phyloP scores from a whole-genome alignment of 2,888 invertebrate genomes.

The Cybosia mesomella region DNA sequence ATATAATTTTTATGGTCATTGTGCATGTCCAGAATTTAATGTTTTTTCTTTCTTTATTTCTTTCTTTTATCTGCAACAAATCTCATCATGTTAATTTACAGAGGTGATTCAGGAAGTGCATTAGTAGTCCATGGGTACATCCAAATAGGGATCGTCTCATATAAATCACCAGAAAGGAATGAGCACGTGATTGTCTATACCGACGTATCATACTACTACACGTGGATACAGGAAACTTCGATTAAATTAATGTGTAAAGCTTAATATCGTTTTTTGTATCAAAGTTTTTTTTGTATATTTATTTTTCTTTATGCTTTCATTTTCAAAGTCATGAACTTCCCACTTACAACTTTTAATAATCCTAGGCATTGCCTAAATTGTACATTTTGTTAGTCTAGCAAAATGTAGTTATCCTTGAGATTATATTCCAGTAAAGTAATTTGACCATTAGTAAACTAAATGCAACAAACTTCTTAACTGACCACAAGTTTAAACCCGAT shows the following conservation, averaged over 20 bases:
- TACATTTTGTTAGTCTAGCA: too few relatives aligned
- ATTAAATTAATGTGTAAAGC: conserved; percentile 9
- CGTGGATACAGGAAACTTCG: conserved; percentile 54
- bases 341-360: too few relatives aligned
- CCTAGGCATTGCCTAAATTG: too few relatives aligned
- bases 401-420: too few relatives aligned
- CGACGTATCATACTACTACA: conserved; percentile 60
- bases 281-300: neutral
- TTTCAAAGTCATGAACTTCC: too few relatives aligned
- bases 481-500: neutral
- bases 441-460: neutral
- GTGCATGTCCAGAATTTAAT: too few relatives aligned
- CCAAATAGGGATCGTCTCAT: conserved; percentile 65
- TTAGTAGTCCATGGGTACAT: conserved; percentile 49
- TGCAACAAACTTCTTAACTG: neutral
- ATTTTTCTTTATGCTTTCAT: neutral
- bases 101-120: conserved; percentile 69
- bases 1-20: too few relatives aligned
- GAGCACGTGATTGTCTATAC: conserved; percentile 60
- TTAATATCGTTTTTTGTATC: neutral
- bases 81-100: conserved; percentile 46
- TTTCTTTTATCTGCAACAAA: neutral
- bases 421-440: too few relatives aligned
- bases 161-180: conserved; percentile 42
- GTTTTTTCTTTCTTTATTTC: too few relatives aligned